Conservation (phyloP, 1,140 invertebrate genomes). For the Piezodorus guildinii region DNA sequence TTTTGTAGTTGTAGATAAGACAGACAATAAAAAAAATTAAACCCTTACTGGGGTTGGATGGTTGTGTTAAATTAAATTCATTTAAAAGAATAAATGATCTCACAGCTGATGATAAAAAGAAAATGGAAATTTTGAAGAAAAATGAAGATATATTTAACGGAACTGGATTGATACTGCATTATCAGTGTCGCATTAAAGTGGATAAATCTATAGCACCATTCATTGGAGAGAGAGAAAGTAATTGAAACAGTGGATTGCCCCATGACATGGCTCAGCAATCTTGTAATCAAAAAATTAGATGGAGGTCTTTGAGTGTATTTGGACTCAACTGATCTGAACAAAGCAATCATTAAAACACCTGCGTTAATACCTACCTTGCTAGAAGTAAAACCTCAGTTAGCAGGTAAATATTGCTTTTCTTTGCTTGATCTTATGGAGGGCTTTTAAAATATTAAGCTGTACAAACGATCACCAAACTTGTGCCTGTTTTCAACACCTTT, state of each 20-base stretch:
- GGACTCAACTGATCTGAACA: no score
- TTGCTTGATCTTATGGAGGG: background rate
- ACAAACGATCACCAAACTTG: background rate
- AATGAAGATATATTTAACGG: constrained; percentile 1
- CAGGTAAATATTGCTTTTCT: constrained; percentile 2
- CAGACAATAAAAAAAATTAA: background rate
- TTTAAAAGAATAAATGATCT: constrained; percentile 7
- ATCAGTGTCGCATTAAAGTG: constrained; percentile 4
- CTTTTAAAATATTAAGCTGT: constrained; percentile 3
- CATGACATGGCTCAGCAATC: background rate
- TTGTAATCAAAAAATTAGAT: constrained; percentile 7
- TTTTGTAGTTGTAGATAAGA: constrained; percentile 1
- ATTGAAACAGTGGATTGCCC: background rate
- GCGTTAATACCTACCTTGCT: constrained; percentile 1
- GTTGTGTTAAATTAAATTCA: background rate
- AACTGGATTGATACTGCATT: background rate
- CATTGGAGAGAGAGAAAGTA: background rate
- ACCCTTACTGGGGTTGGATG: background rate
- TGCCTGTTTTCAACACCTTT: constrained; percentile 6
- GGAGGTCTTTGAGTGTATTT: background rate
- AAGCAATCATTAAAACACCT: background rate
- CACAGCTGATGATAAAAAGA: background rate
- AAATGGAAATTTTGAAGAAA: background rate
- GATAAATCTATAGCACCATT: background rate
- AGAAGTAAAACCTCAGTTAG: constrained; percentile 6